These are phyloP conservation scores for Sciurus vulgaris DNA, from an alignment of 2,797 vertebrate species.

Conservation along the genomic window DNA sequence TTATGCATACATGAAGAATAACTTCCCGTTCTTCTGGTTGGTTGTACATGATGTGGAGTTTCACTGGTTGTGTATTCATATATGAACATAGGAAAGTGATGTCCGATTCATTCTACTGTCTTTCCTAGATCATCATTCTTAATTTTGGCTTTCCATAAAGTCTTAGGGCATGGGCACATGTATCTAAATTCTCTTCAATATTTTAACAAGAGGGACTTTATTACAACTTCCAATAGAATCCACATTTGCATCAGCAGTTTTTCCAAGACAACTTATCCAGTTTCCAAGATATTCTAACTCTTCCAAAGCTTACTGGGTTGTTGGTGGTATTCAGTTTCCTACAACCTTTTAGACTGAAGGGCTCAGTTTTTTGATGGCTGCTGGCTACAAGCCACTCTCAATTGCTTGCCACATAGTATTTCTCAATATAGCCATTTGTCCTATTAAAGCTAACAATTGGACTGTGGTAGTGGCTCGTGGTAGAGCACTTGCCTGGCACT, in stretches of 20 bases:
- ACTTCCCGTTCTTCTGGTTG: too few species aligned
- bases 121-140: neutral
- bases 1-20: too few species aligned
- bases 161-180: neutral
- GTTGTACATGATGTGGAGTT: too few species aligned
- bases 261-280: neutral
- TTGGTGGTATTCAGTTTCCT: neutral
- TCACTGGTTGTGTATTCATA: too few species aligned
- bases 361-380: neutral
- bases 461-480: too few species aligned
- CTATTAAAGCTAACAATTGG: neutral
- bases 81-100: too few species aligned
- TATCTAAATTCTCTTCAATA: neutral
- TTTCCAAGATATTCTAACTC: neutral
- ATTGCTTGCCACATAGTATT: neutral
- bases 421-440: neutral
- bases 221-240: neutral
- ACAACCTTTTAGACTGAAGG: neutral
- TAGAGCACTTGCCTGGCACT: too few species aligned
- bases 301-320: neutral
- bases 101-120: too few species aligned
- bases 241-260: neutral
- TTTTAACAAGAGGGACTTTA: neutral
- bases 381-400: neutral
- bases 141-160: neutral